Evolutionary conservation across 2,888 invertebrate species (phyloP), one percentile per base, ranked within the genome.

Genomic region (Nomada ferruginata): DNA sequence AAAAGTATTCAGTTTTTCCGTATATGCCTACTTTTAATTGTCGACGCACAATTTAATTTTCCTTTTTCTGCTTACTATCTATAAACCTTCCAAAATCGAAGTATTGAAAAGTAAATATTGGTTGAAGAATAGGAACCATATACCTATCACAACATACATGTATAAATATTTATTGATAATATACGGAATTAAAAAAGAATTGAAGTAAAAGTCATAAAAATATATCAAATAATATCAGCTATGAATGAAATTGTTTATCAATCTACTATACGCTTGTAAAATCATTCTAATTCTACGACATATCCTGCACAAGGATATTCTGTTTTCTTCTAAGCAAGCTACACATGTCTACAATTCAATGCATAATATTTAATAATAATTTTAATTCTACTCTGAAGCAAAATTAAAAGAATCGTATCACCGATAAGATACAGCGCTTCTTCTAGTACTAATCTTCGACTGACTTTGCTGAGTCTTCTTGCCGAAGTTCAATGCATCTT

Each of bases 391-490:
- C 55, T 20, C 53, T 65, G 60, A 36, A 36, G 36, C 36, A 36
- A 36, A 36, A 36, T 36, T 36, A 36, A 36, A 36, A 36, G 36
- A 36, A 36, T 61, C 26, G 47, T 36, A 70, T 90, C 82, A 89
- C 66, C 84, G 80, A 74, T 86, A 81, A 73, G 77, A 76, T 65
- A 68, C 36, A 44, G 84, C 71, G 71, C 52, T 79, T 84, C 79
- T 87, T 69, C 65, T 84, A 60, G 61, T 70, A 69, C 55, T 77
- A 73, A 64, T 85, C 70, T 72, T 86, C 23, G 77, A 36, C 26
- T 85, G 77, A 76, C 47, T 74, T 26, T 65, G 73, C 13, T 36
- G 36, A 7, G 52, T 50, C 26, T 73, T 70, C 44, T 77, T 85
- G 7, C 70, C 79, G 0, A 36, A 36, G 7, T 53, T 42, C 15